Base-by-base conservation (phyloP, 2,888 invertebrate genomes). In the Pristionchus exspectatus region DNA sequence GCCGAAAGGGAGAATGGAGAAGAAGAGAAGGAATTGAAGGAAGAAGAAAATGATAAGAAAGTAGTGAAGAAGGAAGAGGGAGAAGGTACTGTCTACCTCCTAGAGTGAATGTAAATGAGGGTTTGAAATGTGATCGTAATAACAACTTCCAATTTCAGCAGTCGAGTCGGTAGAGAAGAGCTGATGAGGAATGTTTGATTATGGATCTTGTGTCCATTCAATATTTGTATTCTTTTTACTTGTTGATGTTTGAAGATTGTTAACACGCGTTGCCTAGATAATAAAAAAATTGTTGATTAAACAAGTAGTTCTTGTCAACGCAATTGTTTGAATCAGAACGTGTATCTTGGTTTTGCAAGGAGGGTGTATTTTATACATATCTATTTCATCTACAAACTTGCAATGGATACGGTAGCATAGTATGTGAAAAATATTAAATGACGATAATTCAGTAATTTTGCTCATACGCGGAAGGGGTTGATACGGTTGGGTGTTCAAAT, bases 31-130 rank as follows among this genome's bases (percentile, higher is more conserved):
- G 38, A 16, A 33, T 74, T 69, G 50, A 44, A 56, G 33, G 66
- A 30, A 33, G 33, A 77, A 38, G 77, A 77, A 10, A 44, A 21
- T 16, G 69, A 69, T n/a, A 59, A 54, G 74, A 59, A 5, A 33
- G 83, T 18, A 81, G 77, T 18, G 77, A 44, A 88, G 88, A 21
- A 77, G 59, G 18, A 24, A 56, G 86, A 86, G n/a, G 86, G 38
- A 86, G 66, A 86, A 24, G 87, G 44, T 88, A 30, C 10, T 50
- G 9, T 30, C 1, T 66, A 66, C 2, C 24, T 24, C 10, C 27
- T 27, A 7, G 1, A 27, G 27, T 10, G 24, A 12, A 12, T 33
- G 10, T 30, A 16, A 44, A 44, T 33, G 9, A 44, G 4, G 27
- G n/a, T 27, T 69, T 69, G 16, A 69, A n/a, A 1, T 63, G 24